Percentiles rank a stretch among this genome's conserved stretches.
These are phyloP conservation scores for Helobdella robusta DNA, from an alignment of 2,888 invertebrate genomes.

Conservation along the genomic window DNA sequence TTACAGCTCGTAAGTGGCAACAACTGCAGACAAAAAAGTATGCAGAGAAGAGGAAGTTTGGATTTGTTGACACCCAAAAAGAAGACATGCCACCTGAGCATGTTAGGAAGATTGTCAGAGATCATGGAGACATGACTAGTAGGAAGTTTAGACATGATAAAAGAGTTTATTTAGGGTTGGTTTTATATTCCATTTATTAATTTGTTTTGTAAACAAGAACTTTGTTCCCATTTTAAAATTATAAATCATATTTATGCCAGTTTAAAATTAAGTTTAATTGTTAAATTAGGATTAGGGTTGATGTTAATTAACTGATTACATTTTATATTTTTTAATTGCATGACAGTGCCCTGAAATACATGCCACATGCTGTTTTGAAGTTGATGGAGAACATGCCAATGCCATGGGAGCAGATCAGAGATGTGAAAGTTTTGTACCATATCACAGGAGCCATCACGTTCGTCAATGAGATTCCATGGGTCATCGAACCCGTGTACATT, in stretches of 20 bases:
- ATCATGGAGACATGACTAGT: constrained; percentile 99
- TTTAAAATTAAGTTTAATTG: too few species aligned
- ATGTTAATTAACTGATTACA: too few species aligned
- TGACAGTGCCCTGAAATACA: constrained; percentile 84
- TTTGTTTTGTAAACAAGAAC: too few species aligned
- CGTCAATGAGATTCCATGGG: constrained; percentile 99
- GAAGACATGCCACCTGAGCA: constrained; percentile 99
- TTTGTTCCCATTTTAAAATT: too few species aligned
- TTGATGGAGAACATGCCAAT: constrained; percentile 99
- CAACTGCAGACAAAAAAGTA: constrained; percentile 96
- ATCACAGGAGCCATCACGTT: constrained; percentile 99
- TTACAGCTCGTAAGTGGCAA: constrained; percentile 72
- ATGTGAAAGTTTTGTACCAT: constrained; percentile 89
- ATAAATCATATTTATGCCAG: too few species aligned
- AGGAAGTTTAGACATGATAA: constrained; percentile 97
- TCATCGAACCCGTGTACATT: constrained; percentile 95
- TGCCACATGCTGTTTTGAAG: constrained; percentile 99
- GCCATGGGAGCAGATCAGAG: constrained; percentile 99
- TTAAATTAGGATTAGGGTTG: too few species aligned
- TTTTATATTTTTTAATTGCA: too few species aligned
- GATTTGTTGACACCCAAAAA: constrained; percentile 96
- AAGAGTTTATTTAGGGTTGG: constrained; percentile 81
- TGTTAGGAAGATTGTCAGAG: constrained; percentile 93
- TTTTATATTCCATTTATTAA: background rate
- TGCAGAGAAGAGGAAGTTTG: constrained; percentile 94